Conservation (phyloP, 2,797 vertebrate species). For the Apodemus agrarius region DNA sequence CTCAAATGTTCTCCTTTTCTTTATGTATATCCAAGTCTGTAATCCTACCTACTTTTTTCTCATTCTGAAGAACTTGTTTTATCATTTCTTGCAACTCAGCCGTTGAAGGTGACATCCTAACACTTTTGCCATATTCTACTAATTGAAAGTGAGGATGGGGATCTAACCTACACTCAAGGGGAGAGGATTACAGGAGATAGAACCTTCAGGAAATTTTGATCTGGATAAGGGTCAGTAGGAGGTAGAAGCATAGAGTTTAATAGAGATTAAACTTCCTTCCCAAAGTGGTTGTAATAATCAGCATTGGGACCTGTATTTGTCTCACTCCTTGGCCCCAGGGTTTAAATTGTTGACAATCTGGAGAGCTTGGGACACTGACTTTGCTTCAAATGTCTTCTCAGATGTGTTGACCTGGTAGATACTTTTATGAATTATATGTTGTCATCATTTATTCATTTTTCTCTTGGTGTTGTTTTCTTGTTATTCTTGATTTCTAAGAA, state of each 20-base stretch:
- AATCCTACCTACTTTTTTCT: slow-evolving; percentile 16
- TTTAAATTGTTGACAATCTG: background rate
- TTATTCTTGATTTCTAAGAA: slow-evolving; percentile 59
- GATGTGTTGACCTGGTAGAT: slow-evolving; percentile 18
- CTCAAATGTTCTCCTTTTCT: background rate
- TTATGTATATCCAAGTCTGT: slow-evolving; percentile 9
- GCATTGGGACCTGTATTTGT: background rate
- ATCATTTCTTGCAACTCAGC: slow-evolving; percentile 4
- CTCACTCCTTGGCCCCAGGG: background rate
- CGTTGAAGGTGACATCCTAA: background rate
- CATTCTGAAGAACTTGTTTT: slow-evolving; percentile 52
- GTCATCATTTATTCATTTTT: slow-evolving; percentile 42
- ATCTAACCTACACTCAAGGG: background rate
- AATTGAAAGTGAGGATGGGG: background rate
- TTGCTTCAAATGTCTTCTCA: slow-evolving; percentile 15
- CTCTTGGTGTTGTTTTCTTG: background rate
- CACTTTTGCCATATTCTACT: slow-evolving; percentile 21
- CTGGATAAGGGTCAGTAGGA: background rate
- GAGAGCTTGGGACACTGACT: background rate
- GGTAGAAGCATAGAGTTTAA: slow-evolving; percentile 21
- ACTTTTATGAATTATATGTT: slow-evolving; percentile 3
- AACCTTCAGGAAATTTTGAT: background rate
- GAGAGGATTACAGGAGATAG: background rate
- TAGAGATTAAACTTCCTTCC: slow-evolving; percentile 1
- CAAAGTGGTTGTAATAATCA: slow-evolving; percentile 7